Percentiles rank a stretch among this genome's conserved stretches.
phyloP scores from a whole-genome alignment of 2,113 vertebrate species.

The Brienomyrus brachyistius region DNA sequence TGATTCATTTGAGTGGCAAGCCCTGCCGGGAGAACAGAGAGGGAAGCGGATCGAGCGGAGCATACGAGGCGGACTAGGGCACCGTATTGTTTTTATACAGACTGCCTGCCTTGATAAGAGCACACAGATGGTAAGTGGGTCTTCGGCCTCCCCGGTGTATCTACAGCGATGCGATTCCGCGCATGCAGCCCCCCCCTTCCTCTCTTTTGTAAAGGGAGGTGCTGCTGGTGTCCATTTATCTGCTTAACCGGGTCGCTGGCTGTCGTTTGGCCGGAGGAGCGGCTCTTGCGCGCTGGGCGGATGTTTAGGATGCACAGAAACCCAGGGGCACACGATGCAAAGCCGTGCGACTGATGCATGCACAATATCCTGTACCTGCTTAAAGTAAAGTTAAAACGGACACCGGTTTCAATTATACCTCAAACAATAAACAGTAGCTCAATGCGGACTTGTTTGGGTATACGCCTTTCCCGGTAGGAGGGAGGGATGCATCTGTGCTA shows the following conservation, averaged over 20 bases:
- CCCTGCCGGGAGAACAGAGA: conserved; percentile 27
- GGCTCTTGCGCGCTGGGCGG: background rate
- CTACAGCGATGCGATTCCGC: conserved; percentile 28
- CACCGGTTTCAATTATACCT: background rate
- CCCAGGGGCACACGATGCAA: background rate
- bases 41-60: conserved; percentile 22
- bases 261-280: background rate
- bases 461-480: background rate
- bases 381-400: background rate
- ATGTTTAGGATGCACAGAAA: background rate
- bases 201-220: conserved; percentile 42
- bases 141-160: conserved; percentile 20
- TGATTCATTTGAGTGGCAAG: conserved; percentile 36
- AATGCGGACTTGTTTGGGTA: background rate
- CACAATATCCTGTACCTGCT: background rate
- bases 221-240: conserved; percentile 32
- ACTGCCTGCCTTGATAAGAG: conserved; percentile 32
- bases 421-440: background rate
- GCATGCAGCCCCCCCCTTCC: conserved; percentile 16
- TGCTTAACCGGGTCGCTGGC: conserved; percentile 19
- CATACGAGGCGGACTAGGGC: conserved; percentile 13
- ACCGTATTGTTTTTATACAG: conserved; percentile 25
- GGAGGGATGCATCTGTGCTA: background rate
- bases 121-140: conserved; percentile 60
- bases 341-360: background rate